Conservation (phyloP, 1,140 invertebrate species). For the Pachyrhynchus sulphureomaculatus region DNA sequence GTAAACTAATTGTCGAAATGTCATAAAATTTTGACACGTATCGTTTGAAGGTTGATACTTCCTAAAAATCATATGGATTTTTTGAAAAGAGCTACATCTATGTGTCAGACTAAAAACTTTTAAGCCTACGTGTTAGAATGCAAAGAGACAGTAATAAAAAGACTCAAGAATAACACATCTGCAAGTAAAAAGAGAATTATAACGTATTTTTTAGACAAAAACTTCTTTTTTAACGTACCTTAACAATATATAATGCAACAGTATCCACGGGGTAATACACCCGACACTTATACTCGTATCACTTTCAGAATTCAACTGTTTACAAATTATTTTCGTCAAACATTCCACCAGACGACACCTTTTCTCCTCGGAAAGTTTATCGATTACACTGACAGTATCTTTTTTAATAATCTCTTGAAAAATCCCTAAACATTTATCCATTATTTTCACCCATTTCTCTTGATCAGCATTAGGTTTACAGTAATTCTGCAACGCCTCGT, state of each 20-base stretch:
- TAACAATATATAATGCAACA: conserved; percentile 76
- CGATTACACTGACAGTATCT: conserved; percentile 59
- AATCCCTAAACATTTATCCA: conserved; percentile 67
- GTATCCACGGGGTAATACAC: conserved; percentile 77
- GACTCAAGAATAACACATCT: too few species aligned
- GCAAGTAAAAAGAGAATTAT: too few species aligned
- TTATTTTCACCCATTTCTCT: conserved; percentile 61
- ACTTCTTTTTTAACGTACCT: too few species aligned
- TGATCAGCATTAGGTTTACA: conserved; percentile 49
- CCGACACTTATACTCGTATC: conserved; percentile 67
- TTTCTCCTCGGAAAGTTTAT: conserved; percentile 56
- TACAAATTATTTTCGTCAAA: conserved; percentile 70
- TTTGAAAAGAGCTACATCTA: too few species aligned
- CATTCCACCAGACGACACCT: conserved; percentile 70
- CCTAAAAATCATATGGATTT: too few species aligned
- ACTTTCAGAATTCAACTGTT: conserved; percentile 69
- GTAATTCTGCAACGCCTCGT: conserved; percentile 55
- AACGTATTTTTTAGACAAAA: too few species aligned
- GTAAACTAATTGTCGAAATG: too few species aligned
- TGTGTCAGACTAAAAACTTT: too few species aligned
- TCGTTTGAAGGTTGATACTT: too few species aligned
- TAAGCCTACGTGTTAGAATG: too few species aligned
- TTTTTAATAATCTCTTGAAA: conserved; percentile 66
- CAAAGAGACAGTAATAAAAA: too few species aligned
- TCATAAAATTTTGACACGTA: too few species aligned